Evolutionary conservation across 2,113 vertebrate species (phyloP).

Genomic region (Anoplopoma fimbria): DNA sequence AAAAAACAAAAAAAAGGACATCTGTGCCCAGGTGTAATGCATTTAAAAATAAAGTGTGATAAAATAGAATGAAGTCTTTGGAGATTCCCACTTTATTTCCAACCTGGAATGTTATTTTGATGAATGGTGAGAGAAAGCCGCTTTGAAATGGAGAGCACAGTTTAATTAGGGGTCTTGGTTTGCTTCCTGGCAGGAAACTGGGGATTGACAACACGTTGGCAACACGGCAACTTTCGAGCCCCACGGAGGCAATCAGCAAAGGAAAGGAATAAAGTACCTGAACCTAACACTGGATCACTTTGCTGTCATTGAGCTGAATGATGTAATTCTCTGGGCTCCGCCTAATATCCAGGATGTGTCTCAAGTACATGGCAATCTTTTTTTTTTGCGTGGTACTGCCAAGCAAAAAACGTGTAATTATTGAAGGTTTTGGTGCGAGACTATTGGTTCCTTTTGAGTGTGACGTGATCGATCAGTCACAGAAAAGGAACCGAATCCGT

Average conservation of each 20-base stretch:
- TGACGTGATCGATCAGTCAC: constrained; percentile 26
- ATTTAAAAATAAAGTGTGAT: background rate
- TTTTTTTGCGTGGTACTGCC: background rate
- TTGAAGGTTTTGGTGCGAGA: background rate
- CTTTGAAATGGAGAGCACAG: constrained; percentile 5
- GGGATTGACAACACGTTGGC: constrained; percentile 33
- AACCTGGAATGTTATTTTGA: constrained; percentile 22
- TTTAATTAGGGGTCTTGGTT: constrained; percentile 47
- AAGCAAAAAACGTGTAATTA: background rate
- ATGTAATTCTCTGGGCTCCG: constrained; percentile 48
- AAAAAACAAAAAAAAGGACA: background rate
- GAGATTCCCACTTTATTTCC: background rate
- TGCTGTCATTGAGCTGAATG: constrained; percentile 43
- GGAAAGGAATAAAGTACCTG: constrained; percentile 34
- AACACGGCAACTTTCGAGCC: constrained; percentile 25
- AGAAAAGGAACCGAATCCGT: constrained; percentile 24
- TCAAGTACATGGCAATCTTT: constrained; percentile 18
- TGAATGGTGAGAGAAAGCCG: constrained; percentile 11
- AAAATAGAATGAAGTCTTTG: background rate
- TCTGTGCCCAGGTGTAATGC: background rate
- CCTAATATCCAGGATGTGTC: constrained; percentile 40
- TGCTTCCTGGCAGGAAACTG: constrained; percentile 22
- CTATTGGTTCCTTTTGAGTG: background rate
- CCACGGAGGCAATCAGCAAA: constrained; percentile 31
- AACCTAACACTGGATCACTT: constrained; percentile 11